These are phyloP conservation scores for Drosophila atroscutellata DNA, from an alignment of 2,888 invertebrate genomes.

Conservation along the genomic window DNA sequence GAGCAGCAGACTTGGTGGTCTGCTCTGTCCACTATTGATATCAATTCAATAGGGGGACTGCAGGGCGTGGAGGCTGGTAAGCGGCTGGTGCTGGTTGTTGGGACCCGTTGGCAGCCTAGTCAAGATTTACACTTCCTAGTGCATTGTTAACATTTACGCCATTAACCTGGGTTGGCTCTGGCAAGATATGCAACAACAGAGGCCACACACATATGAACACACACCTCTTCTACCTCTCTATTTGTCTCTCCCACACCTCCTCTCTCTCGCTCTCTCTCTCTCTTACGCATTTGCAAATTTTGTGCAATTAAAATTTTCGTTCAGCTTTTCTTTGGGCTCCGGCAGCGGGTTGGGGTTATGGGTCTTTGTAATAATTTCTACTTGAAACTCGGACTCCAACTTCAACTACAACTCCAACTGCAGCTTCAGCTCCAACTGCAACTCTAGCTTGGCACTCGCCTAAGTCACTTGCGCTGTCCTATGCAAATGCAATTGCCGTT, in stretches of 20 bases:
- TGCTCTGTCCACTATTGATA: slow-evolving; percentile 21
- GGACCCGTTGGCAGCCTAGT: slow-evolving; percentile 43
- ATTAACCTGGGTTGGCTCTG: slow-evolving; percentile 80
- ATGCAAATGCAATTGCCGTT: slow-evolving; percentile 73
- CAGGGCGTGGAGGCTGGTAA: not conserved
- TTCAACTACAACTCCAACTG: slow-evolving; percentile 10
- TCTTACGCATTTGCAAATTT: slow-evolving; percentile 60
- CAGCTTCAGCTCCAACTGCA: slow-evolving; percentile 8
- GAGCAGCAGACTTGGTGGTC: slow-evolving; percentile 38
- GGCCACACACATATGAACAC: slow-evolving; percentile 44
- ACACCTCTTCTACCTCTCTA: not conserved
- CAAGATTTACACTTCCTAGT: slow-evolving; percentile 80
- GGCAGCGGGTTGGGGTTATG: slow-evolving; percentile 54
- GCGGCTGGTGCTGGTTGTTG: slow-evolving; percentile 7
- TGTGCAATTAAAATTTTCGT: slow-evolving; percentile 79
- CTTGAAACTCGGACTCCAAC: slow-evolving; percentile 46
- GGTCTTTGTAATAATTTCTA: slow-evolving; percentile 77
- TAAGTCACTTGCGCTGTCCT: slow-evolving; percentile 81
- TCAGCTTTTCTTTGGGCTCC: slow-evolving; percentile 65
- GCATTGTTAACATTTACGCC: slow-evolving; percentile 81
- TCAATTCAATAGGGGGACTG: slow-evolving; percentile 20
- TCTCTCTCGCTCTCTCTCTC: not conserved
- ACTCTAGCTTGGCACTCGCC: slow-evolving; percentile 35
- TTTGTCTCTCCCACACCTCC: slow-evolving; percentile 9
- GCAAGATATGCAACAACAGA: slow-evolving; percentile 50